A percentile compares a stretch with the other conserved stretches of the same genome.
Conservation (phyloP, 1,140 invertebrate genomes). For the Monochamus saltuarius region DNA sequence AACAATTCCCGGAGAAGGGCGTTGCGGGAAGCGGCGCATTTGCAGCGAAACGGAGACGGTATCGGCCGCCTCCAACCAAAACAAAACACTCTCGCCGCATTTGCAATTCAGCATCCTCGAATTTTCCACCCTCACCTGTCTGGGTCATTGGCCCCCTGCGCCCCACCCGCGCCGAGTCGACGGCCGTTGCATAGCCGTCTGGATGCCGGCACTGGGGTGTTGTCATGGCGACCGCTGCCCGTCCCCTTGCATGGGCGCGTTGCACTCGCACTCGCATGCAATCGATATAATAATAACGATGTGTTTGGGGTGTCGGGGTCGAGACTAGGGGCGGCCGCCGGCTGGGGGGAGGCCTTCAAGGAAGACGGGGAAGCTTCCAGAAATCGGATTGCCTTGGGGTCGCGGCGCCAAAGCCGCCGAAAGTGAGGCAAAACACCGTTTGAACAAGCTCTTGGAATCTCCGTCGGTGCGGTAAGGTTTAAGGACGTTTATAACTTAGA, state of each 20-base stretch:
- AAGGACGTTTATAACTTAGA: too few relatives aligned
- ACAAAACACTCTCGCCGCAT: constrained; percentile 15
- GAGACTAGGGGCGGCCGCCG: too few relatives aligned
- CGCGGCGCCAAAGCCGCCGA: too few relatives aligned
- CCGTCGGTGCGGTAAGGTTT: too few relatives aligned
- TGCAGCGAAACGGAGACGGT: too few relatives aligned
- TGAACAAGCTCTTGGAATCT: too few relatives aligned
- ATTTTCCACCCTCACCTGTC: constrained; percentile 22
- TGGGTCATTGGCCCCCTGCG: constrained; percentile 22
- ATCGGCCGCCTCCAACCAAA: background rate
- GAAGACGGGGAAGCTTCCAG: too few relatives aligned
- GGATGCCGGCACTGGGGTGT: constrained; percentile 28
- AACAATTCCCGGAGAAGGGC: too few relatives aligned
- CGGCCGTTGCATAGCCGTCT: constrained; percentile 26
- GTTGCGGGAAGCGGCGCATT: too few relatives aligned
- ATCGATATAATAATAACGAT: constrained; percentile 12
- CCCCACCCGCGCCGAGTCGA: constrained; percentile 1
- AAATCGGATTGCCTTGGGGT: too few relatives aligned
- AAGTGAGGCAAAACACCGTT: too few relatives aligned
- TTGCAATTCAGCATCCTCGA: constrained; percentile 16
- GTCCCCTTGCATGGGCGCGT: constrained; percentile 5
- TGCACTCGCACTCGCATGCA: constrained; percentile 13
- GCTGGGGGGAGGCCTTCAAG: background rate
- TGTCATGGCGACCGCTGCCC: constrained; percentile 22
- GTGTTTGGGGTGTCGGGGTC: too few relatives aligned